Evolutionary conservation across 2,797 vertebrate species (phyloP), one percentile per base, ranked within the genome.

Genomic region (Pristis pectinata): DNA sequence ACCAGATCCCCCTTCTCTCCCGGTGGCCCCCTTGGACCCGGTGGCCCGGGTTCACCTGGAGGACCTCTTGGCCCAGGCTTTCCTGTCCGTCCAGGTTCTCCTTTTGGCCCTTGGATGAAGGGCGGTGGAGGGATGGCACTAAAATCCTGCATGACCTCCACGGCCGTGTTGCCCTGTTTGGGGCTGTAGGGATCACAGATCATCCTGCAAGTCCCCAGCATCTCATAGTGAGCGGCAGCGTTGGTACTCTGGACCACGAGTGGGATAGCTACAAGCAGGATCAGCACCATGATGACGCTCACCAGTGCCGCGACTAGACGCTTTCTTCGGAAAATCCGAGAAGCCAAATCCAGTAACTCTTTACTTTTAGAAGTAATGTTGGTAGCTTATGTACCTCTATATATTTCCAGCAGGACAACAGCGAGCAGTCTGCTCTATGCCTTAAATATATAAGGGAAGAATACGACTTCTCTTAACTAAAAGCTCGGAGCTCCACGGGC

Each of bases 141-240:
- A 56, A 97, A 96, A 95, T 98, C 98, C 96, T 98, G 98, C 96
- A 98, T 97, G 95, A 98, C 98, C 96, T 98, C 98, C 96, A 98
- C 96, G 94, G 98, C 97, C 92, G 92, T 34, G 70, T 41, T 93
- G 24, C 70, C 53, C 92, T 27, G 41, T 95, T 97, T 97, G 0
- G 97, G 95, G 95, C 95, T 97, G 97, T 99, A 98, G 0, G 98
- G 98, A 96, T 99, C 98, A 95, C 98, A 99, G 82, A 99, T 98
- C 98, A 99, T 99, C 96, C 98, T 98, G 95, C 98, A 99, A 95
- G 98, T 98, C 96, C 98, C 98, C 98, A 99, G 98, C 98, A 99
- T 99, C 97, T 99, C 98, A 95, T 98, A 99, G 96, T 98, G 98
- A 70, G 97, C 98, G 3, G 97, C 97, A 94, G 97, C 96, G 44